phyloP scores from a whole-genome alignment of 2,113 vertebrate species.

The Eleginops maclovinus region DNA sequence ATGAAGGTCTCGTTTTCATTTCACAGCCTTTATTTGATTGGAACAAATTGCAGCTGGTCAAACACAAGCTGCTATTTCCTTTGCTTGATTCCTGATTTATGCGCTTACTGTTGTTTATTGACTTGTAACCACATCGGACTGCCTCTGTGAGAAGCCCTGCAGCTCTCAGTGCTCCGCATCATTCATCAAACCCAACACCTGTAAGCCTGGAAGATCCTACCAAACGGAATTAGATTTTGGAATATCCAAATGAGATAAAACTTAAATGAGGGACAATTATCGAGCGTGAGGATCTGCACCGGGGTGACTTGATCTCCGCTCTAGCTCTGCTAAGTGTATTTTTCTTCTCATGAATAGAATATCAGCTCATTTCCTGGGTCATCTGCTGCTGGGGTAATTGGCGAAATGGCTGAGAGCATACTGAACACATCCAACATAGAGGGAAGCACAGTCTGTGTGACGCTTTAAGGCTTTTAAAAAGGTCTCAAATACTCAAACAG shows the following conservation, averaged over 20 bases:
- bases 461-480: neutral
- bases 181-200: constrained; percentile 52
- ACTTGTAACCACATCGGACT: constrained; percentile 17
- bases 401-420: constrained; percentile 34
- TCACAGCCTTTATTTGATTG: constrained; percentile 19
- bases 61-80: constrained; percentile 20
- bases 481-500: neutral
- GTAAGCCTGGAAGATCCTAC: neutral
- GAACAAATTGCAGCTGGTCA: constrained; percentile 8
- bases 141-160: neutral
- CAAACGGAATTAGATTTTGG: constrained; percentile 32
- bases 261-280: constrained; percentile 66
- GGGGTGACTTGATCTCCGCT: constrained; percentile 50
- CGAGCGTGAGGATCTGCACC: constrained; percentile 22
- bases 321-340: constrained; percentile 59
- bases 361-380: constrained; percentile 76
- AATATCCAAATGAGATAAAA: constrained; percentile 55
- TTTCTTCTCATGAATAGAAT: constrained; percentile 70
- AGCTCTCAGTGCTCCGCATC: constrained; percentile 14
- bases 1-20: constrained; percentile 17
- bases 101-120: constrained; percentile 6
- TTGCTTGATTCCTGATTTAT: constrained; percentile 26
- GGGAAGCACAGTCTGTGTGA: neutral
- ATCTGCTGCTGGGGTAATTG: constrained; percentile 60
- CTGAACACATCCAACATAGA: constrained; percentile 31